Evolutionary conservation across 2,888 invertebrate species (phyloP).

Genomic region (Synanthedon myopaeformis): DNA sequence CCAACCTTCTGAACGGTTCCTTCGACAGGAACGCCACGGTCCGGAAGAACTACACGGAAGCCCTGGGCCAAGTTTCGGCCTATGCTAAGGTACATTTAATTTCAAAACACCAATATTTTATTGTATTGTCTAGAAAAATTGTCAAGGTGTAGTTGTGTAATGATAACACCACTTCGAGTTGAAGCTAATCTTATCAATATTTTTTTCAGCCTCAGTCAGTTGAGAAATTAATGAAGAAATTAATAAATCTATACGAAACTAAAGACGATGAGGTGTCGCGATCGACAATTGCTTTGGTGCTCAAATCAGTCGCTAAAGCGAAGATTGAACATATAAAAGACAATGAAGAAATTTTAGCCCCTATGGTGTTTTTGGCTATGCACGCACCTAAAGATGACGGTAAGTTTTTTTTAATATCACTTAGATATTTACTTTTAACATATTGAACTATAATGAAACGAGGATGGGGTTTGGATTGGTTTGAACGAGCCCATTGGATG

Average conservation of each 20-base stretch:
- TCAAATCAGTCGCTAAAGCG: slow-evolving; percentile 85
- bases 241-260: slow-evolving; percentile 66
- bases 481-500: too few relatives aligned
- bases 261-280: slow-evolving; percentile 79
- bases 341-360: slow-evolving; percentile 80
- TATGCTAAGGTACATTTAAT: slow-evolving; percentile 75
- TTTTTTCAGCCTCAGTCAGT: slow-evolving; percentile 53
- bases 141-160: too few relatives aligned
- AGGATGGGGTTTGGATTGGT: too few relatives aligned
- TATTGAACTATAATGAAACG: too few relatives aligned
- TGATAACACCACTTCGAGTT: too few relatives aligned
- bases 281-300: slow-evolving; percentile 78
- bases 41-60: slow-evolving; percentile 84
- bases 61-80: slow-evolving; percentile 86
- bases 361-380: slow-evolving; percentile 91
- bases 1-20: slow-evolving; percentile 77
- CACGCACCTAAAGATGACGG: slow-evolving; percentile 81
- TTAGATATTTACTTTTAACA: background rate
- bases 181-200: background rate
- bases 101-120: background rate
- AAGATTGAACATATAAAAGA: slow-evolving; percentile 86
- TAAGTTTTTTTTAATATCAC: slow-evolving; percentile 18
- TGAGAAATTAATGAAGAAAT: slow-evolving; percentile 69
- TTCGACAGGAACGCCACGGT: slow-evolving; percentile 87
- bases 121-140: background rate